phyloP scores from a whole-genome alignment of 37 sponge, comb jelly and placozoan genomes.

The Halisarca cf. caerulea region DNA sequence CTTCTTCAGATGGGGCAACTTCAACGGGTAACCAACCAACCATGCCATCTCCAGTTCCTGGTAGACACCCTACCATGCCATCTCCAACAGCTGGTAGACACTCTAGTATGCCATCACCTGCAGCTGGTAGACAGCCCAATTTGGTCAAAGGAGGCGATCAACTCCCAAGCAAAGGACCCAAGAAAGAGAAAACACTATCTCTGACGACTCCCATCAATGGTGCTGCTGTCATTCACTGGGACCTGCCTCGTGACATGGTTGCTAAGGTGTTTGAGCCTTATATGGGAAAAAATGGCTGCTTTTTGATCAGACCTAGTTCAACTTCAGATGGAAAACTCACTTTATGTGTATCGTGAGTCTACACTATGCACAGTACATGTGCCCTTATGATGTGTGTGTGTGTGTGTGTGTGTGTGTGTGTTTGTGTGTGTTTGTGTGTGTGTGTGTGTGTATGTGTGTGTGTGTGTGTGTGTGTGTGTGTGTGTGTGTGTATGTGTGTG shows the following conservation, averaged over 20 bases:
- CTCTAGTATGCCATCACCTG: too few species aligned
- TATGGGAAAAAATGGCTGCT: slow-evolving; percentile 52
- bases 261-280: slow-evolving; percentile 39
- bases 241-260: slow-evolving; percentile 28
- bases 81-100: too few species aligned
- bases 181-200: too few species aligned
- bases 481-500: not conserved
- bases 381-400: not conserved
- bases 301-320: slow-evolving; percentile 58
- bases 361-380: not conserved
- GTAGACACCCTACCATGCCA: too few species aligned
- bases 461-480: not conserved
- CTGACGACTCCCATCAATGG: too few species aligned
- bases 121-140: too few species aligned
- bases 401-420: not conserved
- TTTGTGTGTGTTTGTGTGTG: too few species aligned
- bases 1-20: too few species aligned
- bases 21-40: too few species aligned
- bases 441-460: not conserved
- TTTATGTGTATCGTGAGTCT: slow-evolving; percentile 64
- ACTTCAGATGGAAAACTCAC: slow-evolving; percentile 62
- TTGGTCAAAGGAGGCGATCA: too few species aligned
- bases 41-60: too few species aligned
- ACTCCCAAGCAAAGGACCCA: too few species aligned
- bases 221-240: not conserved